These are phyloP conservation scores for Gambusia holbrooki DNA, from an alignment of 2,113 vertebrate genomes.

Conservation along the genomic window DNA sequence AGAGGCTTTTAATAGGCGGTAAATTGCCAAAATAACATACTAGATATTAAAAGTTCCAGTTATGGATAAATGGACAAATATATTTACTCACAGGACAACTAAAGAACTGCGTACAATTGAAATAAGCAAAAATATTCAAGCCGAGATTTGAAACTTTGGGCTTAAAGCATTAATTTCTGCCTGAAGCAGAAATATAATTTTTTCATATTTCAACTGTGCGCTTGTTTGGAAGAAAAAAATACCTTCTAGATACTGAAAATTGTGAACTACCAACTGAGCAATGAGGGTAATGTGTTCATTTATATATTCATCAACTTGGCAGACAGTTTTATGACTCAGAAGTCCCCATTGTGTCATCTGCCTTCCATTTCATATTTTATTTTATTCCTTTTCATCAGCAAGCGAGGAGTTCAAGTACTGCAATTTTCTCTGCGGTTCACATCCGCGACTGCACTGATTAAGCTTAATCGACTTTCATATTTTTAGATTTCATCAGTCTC, in stretches of 20 bases:
- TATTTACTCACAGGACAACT: no score
- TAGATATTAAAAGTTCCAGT: no score
- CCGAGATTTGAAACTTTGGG: no score
- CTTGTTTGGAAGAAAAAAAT: slow-evolving; percentile 10
- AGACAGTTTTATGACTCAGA: background rate
- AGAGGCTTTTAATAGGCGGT: no score
- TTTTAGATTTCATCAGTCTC: slow-evolving; percentile 2
- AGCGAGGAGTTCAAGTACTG: background rate
- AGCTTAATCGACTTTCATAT: background rate
- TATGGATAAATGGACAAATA: no score
- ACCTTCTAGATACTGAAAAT: background rate
- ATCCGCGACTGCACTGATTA: background rate
- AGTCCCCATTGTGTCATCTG: background rate
- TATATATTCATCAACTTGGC: background rate
- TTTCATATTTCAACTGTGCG: no score
- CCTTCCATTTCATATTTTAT: background rate
- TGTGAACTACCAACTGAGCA: background rate
- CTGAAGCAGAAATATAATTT: background rate
- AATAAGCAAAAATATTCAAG: no score
- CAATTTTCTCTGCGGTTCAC: background rate
- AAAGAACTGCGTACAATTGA: no score
- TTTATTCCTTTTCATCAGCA: background rate
- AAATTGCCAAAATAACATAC: no score
- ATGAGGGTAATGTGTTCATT: background rate
- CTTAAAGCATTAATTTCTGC: background rate